Conservation (phyloP, 2,113 vertebrate genomes). For the Pica pica region DNA sequence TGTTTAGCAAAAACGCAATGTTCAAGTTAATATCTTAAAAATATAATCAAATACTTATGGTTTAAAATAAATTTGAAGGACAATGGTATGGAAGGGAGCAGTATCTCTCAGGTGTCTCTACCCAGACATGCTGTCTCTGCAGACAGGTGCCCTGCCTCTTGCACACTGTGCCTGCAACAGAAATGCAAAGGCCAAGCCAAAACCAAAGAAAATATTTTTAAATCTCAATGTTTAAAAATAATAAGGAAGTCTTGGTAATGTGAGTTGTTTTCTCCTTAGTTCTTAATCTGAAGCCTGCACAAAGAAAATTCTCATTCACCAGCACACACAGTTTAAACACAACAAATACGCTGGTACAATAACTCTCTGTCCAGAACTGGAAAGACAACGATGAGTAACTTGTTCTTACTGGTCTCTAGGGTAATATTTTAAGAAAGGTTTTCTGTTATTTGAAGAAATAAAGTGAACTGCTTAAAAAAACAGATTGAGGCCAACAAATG, state of each 20-base stretch:
- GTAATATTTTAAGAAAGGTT: neutral
- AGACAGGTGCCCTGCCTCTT: neutral
- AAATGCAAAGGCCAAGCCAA: neutral
- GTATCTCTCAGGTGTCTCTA: neutral
- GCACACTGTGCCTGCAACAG: neutral
- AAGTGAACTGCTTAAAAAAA: neutral
- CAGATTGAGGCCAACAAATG: neutral
- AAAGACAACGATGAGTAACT: neutral
- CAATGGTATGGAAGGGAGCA: neutral
- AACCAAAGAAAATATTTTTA: neutral
- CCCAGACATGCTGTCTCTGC: neutral
- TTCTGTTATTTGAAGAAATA: neutral
- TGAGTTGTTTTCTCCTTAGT: neutral
- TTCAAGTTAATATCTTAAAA: neutral
- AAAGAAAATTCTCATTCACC: neutral
- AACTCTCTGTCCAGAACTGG: neutral
- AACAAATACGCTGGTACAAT: neutral
- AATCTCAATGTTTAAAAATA: neutral
- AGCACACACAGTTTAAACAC: neutral
- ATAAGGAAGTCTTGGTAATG: neutral
- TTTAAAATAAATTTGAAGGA: neutral
- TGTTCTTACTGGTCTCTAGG: neutral
- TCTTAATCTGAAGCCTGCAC: neutral
- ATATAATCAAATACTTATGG: neutral
- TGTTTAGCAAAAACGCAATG: neutral